These are phyloP conservation scores for Riparia riparia DNA, from an alignment of 2,113 vertebrate genomes.

Conservation along the genomic window DNA sequence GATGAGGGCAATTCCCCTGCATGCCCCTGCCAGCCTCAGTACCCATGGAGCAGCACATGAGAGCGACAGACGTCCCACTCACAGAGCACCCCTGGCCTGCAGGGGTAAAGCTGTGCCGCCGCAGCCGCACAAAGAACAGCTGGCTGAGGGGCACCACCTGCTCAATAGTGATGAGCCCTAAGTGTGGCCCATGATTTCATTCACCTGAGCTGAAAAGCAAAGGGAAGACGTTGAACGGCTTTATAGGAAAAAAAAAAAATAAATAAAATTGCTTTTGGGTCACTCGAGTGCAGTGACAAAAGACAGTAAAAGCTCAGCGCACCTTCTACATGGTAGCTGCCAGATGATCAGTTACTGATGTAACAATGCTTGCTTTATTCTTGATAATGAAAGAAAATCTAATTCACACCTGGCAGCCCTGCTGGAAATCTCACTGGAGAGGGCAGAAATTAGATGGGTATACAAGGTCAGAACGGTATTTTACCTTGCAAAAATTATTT, in stretches of 20 bases:
- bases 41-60: accelerated
- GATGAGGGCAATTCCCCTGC: not conserved
- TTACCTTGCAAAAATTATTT: not conserved
- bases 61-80: accelerated
- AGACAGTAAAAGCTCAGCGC: not conserved
- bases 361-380: not conserved
- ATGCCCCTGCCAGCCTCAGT: not conserved
- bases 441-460: not conserved
- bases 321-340: not conserved
- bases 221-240: not conserved
- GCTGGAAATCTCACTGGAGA: not conserved
- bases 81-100: not conserved
- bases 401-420: not conserved
- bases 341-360: not conserved
- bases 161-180: not conserved
- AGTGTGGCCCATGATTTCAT: not conserved
- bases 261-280: not conserved
- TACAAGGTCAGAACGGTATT: not conserved
- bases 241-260: not conserved
- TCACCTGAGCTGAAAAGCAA: not conserved
- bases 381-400: not conserved
- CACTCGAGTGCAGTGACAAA: not conserved
- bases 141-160: not conserved
- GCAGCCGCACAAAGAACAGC: not conserved
- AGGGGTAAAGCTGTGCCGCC: not conserved